phyloP scores from a whole-genome alignment of 2,797 vertebrate species.

The Cynopterus sphinx region DNA sequence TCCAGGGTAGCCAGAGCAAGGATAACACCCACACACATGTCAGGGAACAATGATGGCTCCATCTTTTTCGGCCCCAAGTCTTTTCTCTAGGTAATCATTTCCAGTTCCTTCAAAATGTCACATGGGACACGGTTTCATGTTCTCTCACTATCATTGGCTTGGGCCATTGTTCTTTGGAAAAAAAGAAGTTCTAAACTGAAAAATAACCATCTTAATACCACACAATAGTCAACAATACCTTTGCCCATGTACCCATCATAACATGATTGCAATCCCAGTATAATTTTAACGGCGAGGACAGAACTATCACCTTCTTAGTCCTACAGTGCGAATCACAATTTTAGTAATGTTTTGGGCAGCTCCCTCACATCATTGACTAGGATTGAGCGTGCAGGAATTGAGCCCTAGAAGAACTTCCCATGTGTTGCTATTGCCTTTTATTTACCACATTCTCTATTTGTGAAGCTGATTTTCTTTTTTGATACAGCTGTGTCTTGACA shows the following conservation, averaged over 20 bases:
- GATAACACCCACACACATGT: not conserved
- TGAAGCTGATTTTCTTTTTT: not conserved
- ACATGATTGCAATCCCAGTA: not conserved
- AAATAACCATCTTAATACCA: not conserved
- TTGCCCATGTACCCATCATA: not conserved
- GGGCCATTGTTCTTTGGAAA: not conserved
- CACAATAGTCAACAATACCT: not conserved
- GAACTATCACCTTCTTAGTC: not conserved
- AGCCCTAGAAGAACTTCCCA: not conserved
- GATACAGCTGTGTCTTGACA: not conserved
- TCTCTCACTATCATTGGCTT: not conserved
- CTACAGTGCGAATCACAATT: not conserved
- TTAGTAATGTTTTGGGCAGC: not conserved
- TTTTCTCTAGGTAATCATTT: not conserved
- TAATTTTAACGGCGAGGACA: not conserved
- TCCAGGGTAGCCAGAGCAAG: not conserved
- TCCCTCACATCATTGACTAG: not conserved
- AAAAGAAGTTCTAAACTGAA: conserved; percentile 1
- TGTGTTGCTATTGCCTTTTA: not conserved
- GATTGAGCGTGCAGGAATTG: not conserved
- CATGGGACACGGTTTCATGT: not conserved
- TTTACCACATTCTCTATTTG: not conserved
- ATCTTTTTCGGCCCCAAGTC: not conserved
- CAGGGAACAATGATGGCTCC: not conserved
- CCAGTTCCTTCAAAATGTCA: not conserved